Conservation (phyloP, 2,113 vertebrate genomes). For the Myrmecobius fasciatus region DNA sequence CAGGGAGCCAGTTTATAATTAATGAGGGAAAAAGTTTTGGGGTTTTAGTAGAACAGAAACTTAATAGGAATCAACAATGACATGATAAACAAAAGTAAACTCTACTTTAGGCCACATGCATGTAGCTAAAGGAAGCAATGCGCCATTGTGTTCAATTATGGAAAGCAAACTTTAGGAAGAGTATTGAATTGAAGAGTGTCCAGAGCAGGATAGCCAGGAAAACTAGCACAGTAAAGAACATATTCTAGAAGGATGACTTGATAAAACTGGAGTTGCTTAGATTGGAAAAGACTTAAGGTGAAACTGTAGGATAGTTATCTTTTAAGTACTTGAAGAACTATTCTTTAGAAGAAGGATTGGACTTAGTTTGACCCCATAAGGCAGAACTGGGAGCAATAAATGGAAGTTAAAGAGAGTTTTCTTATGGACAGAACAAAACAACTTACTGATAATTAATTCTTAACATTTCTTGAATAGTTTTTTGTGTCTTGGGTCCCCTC, state of each 20-base stretch:
- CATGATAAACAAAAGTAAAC: not conserved
- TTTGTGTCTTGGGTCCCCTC: no score
- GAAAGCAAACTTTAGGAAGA: not conserved
- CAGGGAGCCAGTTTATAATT: not conserved
- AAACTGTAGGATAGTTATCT: not conserved
- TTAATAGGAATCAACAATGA: not conserved
- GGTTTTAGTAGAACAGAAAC: not conserved
- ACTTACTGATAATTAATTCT: no score
- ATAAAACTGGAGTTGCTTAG: no score
- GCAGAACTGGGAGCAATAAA: no score
- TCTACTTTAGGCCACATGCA: not conserved
- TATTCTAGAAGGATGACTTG: not conserved
- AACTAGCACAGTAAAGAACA: not conserved
- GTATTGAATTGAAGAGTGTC: not conserved
- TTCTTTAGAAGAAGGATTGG: not conserved
- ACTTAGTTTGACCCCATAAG: no score
- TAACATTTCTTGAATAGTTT: no score
- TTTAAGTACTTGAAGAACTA: not conserved
- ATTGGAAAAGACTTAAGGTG: not conserved
- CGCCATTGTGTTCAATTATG: not conserved
- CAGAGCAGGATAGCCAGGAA: not conserved
- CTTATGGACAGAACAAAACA: no score
- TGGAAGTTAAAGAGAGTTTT: no score
- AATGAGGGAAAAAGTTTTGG: not conserved
- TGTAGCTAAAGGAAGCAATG: not conserved